Base-by-base conservation (phyloP, 2,888 invertebrate genomes). In the Heliconius cydno region DNA sequence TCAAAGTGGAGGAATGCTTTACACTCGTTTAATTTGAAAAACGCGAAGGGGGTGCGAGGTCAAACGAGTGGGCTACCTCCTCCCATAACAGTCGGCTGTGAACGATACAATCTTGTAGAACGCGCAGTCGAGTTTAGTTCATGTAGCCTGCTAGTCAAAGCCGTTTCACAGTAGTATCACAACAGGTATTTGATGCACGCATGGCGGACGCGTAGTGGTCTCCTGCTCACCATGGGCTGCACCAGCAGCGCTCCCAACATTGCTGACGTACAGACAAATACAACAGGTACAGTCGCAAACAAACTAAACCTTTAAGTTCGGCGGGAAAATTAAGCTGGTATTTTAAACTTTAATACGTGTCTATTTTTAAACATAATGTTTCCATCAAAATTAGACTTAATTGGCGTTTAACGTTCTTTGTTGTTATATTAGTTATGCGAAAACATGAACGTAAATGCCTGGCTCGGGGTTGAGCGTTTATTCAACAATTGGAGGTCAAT, bases 21-120 rank as follows among this genome's bases (percentile, higher is more conserved):
- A 85, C 89, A 91, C 91, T 89, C 89, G 90, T 91, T 92, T 94
- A 93, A 93, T 94, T 94, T 91, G 91, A 92, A 94, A 94, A 94
- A 94, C 93, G 94, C 93, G 93, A 94, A 91, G 93, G 94, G 94
- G 94, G 93, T 92, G 94, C 94, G 94, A 94, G 94, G 94, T 94
- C 94, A 93, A 91, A 90, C 90, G 90, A 91, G 92, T 91, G 90
- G 90, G 90, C 90, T 90, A 90, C 93, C 93, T 91, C 93, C 93
- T 93, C 88, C 92, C 89, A 89, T 93, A 92, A 91, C 72, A 74
- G 74, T 79, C 74, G 91, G 90, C 90, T 88, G 87, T 90, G 87
- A 87, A 90, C 92, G 94, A 94, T 94, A 94, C 92, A 89, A 94
- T 94, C 94, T 93, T 83, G 75, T 84, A 81, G 83, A 83, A 81